Base-by-base conservation (phyloP, 2,113 vertebrate genomes). In the Circaetus cinerascens region DNA sequence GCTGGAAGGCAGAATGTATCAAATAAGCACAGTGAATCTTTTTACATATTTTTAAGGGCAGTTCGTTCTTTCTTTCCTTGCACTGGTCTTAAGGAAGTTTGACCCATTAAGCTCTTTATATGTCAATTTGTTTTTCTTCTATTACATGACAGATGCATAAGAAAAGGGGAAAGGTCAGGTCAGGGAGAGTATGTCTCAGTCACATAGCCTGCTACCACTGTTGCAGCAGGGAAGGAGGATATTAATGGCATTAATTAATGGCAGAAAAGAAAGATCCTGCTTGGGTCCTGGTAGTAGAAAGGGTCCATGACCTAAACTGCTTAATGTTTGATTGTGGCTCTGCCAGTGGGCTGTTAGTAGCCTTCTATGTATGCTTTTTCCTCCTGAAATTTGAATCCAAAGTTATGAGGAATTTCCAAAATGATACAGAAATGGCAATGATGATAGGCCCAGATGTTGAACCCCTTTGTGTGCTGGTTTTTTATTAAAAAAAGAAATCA, bases 381-480 rank as follows among this genome's bases (percentile, higher is more conserved):
- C 11, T 41, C 27, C 25, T 45, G 62, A 53, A 84, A 80, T 91
- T 73, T 3, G 51, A 66, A 69, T 62, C 12, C 16, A 36, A 43
- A 63, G 1, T 48, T 62, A 45, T 10, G 15, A 73, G 13, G 3
- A 51, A 63, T 74, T 88, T 86, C 29, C 41, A 81, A 80, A 88
- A 50, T n/a, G 0, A 43, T 67, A 56, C 15, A 67, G 27, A 62
- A 77, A 48, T 38, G 3, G 1, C 27, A 67, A 20, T 15, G 12
- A 34, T 73, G 41, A n/a, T 5, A 57, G 5, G 7, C 7, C 8
- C 20, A 63, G 15, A 30, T 75, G 15, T 12, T 59, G 43, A 55
- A 27, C 3, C 4, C 23, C 8, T n/a, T 6, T 45, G 4, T 45
- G 7, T 13, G 8, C 4, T 36, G 4, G 1, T 56, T 40, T 71